Evolutionary conservation across 1,140 invertebrate genomes (phyloP), one percentile per base, ranked within the genome.

Genomic region (Drosophila tropicalis): DNA sequence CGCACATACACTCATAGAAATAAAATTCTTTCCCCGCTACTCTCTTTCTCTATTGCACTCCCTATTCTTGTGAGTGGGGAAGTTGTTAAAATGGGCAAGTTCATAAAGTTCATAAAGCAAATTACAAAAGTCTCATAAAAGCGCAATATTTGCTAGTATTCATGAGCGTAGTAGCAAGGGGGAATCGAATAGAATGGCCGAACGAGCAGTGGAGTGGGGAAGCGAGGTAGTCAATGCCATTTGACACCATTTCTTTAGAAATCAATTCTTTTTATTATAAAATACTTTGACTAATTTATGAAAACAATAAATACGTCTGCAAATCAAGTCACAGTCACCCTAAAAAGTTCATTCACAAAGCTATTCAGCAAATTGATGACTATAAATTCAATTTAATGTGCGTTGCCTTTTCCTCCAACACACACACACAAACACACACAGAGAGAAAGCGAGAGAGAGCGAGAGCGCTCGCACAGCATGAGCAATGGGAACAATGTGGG

Each of bases 361-460:
- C 84, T 83, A 86, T 86, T 83, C 72, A 72, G 67, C 80, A 87
- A 87, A 87, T 89, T 89, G 84, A 89, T 87, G 84, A 89, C 84
- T 77, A 87, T 87, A 87, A 87, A 87, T 87, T 89, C 84, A 89
- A 89, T 87, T 87, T 87, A 89, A 87, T 89, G 83, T 86, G 79
- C 83, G 83, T 83, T 89, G 84, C 83, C 76, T 87, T 85, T 79
- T 79, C 66, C 76, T 55, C 66, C 72, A 25, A 62, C 32, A 70
- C 66, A 40, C 15, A 69, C 54, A 57, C 51, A 63, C 61, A 58
- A 36, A 58, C 13, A 54, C 22, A 62, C n/a, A 54, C 34, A 64
- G 40, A 41, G 56, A 39, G 32, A 15, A 39, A 65, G 39, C 25
- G 44, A 69, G 56, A 61, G 29, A 73, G 39, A 55, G 56, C 32